These are phyloP conservation scores for Mobula hypostoma DNA, from an alignment of 2,113 vertebrate genomes.

Conservation along the genomic window DNA sequence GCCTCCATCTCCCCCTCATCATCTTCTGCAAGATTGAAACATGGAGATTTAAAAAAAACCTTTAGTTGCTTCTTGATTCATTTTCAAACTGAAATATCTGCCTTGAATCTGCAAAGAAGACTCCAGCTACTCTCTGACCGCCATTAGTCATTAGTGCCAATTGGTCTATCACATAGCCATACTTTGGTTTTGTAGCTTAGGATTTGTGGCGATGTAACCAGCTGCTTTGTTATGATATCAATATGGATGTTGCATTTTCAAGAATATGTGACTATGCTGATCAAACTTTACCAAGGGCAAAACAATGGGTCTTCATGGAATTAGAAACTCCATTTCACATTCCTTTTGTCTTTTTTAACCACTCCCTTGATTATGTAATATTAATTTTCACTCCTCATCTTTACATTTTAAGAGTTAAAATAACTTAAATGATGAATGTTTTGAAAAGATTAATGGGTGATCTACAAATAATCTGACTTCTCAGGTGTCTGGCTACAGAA, in stretches of 20 bases:
- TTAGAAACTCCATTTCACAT: not conserved
- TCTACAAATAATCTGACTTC: conserved; percentile 11
- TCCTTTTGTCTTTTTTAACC: not conserved
- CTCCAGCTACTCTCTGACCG: not conserved
- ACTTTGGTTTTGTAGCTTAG: not conserved
- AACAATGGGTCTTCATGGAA: not conserved
- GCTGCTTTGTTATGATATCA: not conserved
- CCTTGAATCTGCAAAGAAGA: not conserved
- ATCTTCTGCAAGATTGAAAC: too few relatives aligned
- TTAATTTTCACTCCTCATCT: not conserved
- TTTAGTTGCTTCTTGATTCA: too few relatives aligned
- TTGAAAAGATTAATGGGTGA: not conserved
- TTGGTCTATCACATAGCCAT: not conserved
- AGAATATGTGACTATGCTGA: not conserved
- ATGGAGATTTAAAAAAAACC: too few relatives aligned
- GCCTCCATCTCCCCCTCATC: too few relatives aligned
- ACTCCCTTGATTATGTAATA: not conserved
- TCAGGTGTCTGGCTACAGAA: conserved; percentile 71
- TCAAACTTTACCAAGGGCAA: not conserved
- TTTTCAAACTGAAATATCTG: not conserved
- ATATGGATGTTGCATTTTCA: not conserved
- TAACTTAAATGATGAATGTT: not conserved
- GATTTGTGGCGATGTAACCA: not conserved
- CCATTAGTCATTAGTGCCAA: not conserved
- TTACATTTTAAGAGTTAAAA: not conserved